These are phyloP conservation scores for Neopipo cinnamomea DNA, from an alignment of 2,113 vertebrate genomes.

Conservation along the genomic window DNA sequence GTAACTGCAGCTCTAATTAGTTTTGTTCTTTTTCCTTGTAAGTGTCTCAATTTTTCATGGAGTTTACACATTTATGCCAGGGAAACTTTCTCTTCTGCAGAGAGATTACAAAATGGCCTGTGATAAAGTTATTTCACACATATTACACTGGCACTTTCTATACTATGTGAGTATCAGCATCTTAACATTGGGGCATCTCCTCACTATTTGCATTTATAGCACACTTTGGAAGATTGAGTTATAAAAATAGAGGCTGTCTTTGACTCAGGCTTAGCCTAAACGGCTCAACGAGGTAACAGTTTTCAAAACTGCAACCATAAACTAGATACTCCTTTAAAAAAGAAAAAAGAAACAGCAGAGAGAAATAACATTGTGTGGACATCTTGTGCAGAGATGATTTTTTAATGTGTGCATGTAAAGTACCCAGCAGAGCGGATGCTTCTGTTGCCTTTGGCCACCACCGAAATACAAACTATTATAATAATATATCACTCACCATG, in stretches of 20 bases:
- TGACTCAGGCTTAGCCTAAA: conserved; percentile 36
- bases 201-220: conserved; percentile 64
- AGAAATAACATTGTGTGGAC: background rate
- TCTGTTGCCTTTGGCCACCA: background rate
- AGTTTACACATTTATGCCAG: conserved; percentile 41
- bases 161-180: conserved; percentile 43
- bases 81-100: conserved; percentile 48
- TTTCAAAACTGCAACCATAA: conserved; percentile 39
- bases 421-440: background rate
- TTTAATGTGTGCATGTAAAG: background rate
- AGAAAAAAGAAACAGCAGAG: background rate
- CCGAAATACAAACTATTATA: background rate
- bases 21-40: background rate
- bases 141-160: conserved; percentile 61
- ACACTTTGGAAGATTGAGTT: conserved; percentile 64
- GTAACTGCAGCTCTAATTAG: background rate
- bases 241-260: conserved; percentile 51
- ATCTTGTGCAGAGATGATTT: background rate
- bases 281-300: conserved; percentile 14
- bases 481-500: background rate
- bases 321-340: background rate
- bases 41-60: background rate
- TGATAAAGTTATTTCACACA: conserved; percentile 56
- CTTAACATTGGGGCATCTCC: conserved; percentile 65
- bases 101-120: conserved; percentile 58